Conservation (phyloP, 1,140 invertebrate genomes). For the Hestina assimilis region DNA sequence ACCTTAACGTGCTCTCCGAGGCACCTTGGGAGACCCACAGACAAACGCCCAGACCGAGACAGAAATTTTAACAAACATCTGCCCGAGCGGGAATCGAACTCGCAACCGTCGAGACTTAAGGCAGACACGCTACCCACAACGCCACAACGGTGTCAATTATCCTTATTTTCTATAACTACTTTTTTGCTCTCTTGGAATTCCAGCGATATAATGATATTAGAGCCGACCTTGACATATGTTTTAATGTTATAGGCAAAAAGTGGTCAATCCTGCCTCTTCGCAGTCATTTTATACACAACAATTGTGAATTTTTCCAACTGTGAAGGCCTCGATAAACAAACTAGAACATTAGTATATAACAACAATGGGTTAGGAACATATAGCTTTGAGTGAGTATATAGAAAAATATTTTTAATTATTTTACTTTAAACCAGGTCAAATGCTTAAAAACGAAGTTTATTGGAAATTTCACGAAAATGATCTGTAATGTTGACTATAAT, state of each 20-base stretch:
- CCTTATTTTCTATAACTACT: background rate
- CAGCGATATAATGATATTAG: constrained; percentile 28
- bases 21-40: no score
- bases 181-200: constrained; percentile 31
- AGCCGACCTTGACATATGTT: constrained; percentile 54
- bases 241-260: constrained; percentile 51
- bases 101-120: no score
- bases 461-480: no score
- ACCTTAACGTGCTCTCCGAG: no score
- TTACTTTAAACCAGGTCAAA: no score
- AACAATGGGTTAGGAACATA: constrained; percentile 60
- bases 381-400: constrained; percentile 69
- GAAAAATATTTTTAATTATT: background rate
- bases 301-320: constrained; percentile 30
- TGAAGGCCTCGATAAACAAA: constrained; percentile 33
- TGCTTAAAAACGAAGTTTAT: no score
- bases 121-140: no score
- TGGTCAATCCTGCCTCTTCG: constrained; percentile 31
- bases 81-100: no score
- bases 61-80: no score
- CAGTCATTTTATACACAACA: constrained; percentile 32
- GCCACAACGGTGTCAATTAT: no score
- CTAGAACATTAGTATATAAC: constrained; percentile 53
- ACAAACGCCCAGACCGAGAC: no score
- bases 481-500: no score